Conservation (phyloP, 2,888 invertebrate species). For the Apamea anceps region DNA sequence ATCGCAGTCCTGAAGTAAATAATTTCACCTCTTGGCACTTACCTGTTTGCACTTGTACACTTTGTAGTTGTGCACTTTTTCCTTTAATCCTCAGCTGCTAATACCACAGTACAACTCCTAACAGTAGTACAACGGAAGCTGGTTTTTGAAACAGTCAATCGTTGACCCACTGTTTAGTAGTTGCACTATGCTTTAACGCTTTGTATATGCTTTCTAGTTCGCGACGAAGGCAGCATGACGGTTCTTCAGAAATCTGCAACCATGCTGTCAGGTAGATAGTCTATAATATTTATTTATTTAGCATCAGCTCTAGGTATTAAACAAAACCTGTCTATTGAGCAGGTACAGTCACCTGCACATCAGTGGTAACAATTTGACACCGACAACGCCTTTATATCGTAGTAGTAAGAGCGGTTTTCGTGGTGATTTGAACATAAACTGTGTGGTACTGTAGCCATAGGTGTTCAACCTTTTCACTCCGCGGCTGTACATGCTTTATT, state of each 20-base stretch:
- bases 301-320: background rate
- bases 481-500: background rate
- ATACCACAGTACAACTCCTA: constrained; percentile 6
- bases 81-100: background rate
- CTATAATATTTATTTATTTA: constrained; percentile 12
- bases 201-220: constrained; percentile 49
- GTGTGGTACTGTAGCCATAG: background rate
- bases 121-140: constrained; percentile 29
- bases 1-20: background rate
- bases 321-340: background rate
- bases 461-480: background rate
- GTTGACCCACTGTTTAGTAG: constrained; percentile 28
- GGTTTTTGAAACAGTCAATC: background rate
- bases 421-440: background rate
- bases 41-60: background rate
- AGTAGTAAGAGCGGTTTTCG: too few species aligned
- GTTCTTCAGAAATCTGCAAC: constrained; percentile 51
- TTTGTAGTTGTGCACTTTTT: constrained; percentile 16
- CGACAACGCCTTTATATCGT: background rate
- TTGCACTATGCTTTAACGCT: constrained; percentile 36
- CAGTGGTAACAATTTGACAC: too few species aligned
- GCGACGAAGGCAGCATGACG: constrained; percentile 36
- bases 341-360: background rate
- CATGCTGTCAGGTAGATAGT: constrained; percentile 48
- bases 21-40: background rate